phyloP scores from a whole-genome alignment of 2,113 vertebrate species.

The Cathartes aura region DNA sequence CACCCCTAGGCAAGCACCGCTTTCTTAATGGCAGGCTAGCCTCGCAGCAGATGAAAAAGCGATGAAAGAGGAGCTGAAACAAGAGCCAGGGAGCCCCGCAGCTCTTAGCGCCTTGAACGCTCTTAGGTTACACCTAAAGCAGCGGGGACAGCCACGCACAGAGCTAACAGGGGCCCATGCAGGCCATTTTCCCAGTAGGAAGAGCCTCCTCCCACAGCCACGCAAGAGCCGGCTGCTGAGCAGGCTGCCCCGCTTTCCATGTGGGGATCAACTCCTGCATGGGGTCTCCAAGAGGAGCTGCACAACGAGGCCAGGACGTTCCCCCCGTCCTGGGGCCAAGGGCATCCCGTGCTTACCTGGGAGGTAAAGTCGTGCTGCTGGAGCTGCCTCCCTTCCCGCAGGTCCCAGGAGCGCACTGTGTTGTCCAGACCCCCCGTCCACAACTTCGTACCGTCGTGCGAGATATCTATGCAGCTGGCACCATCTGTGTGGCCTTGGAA shows the following conservation, averaged over 20 bases:
- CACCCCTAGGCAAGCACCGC: accelerated
- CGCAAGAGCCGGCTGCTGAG: accelerated
- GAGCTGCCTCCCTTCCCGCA: constrained; percentile 93
- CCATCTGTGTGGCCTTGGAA: constrained; percentile 97
- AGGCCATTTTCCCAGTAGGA: neutral
- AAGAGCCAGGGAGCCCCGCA: neutral
- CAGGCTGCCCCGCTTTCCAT: neutral
- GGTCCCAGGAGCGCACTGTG: constrained; percentile 95
- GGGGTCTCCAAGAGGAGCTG: too few relatives aligned
- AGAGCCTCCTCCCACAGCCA: neutral
- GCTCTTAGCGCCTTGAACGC: neutral
- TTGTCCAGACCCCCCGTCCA: constrained; percentile 97
- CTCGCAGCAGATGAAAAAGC: neutral
- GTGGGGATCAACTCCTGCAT: accelerated
- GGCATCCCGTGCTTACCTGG: constrained; percentile 74
- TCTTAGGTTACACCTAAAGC: accelerated
- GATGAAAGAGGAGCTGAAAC: neutral
- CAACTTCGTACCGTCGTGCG: constrained; percentile 93
- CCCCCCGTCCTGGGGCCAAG: accelerated
- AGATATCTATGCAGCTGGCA: constrained; percentile 97
- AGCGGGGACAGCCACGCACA: accelerated
- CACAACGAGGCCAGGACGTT: accelerated
- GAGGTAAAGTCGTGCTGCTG: constrained; percentile 98
- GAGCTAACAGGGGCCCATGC: neutral
- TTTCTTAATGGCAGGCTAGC: accelerated